Percentiles rank a stretch among this genome's conserved stretches.
Evolutionary conservation across 2,888 invertebrate genomes (phyloP).

Genomic region (Torymus aiolomorphi): DNA sequence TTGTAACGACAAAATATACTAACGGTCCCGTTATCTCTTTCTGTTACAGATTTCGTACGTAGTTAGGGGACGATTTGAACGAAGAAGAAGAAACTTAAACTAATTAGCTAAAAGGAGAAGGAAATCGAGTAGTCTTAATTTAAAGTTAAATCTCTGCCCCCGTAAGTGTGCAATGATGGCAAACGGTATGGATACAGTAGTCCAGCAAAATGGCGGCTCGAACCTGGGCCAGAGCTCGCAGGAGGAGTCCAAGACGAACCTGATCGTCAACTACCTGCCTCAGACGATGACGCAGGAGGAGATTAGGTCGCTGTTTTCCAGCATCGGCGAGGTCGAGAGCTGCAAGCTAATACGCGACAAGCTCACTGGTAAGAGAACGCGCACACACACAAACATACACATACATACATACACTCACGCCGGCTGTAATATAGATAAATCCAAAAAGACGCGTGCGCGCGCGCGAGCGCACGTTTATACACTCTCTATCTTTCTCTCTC

Average conservation of each 20-base stretch:
- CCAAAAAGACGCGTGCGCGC: too few species aligned
- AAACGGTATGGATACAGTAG: slow-evolving; percentile 87
- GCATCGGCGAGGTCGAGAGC: slow-evolving; percentile 99
- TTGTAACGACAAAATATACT: too few species aligned
- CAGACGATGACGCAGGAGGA: slow-evolving; percentile 99
- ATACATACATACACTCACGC: too few species aligned
- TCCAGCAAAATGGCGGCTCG: slow-evolving; percentile 89
- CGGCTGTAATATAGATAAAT: too few species aligned
- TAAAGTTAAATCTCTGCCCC: background rate
- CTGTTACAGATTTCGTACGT: slow-evolving; percentile 73
- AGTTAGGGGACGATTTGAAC: slow-evolving; percentile 67
- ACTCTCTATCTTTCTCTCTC: background rate
- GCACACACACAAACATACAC: too few species aligned
- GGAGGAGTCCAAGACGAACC: slow-evolving; percentile 97
- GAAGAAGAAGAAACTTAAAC: background rate
- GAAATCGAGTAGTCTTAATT: background rate
- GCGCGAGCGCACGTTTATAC: too few species aligned
- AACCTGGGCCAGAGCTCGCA: slow-evolving; percentile 80
- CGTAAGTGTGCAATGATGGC: slow-evolving; percentile 82
- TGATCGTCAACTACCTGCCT: slow-evolving; percentile 99
- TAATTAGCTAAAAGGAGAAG: background rate
- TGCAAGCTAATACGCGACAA: slow-evolving; percentile 99
- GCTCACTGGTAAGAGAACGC: slow-evolving; percentile 85
- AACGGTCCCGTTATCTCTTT: background rate
- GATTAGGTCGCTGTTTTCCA: slow-evolving; percentile 97